A percentile compares a stretch with the other conserved stretches of the same genome.
Conservation (phyloP, 2,888 invertebrate species). For the Osedax fenrisi region DNA sequence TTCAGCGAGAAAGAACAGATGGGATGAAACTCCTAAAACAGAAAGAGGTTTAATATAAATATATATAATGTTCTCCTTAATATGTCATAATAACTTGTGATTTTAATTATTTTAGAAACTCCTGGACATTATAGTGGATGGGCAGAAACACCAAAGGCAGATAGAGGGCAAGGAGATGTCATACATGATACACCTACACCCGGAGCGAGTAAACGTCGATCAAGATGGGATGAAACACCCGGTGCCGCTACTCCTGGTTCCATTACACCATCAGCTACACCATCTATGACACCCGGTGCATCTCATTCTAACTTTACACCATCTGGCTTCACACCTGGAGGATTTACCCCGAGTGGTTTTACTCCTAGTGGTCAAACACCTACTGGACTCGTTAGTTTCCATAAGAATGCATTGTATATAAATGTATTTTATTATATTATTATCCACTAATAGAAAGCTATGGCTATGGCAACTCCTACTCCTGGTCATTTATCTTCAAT, state of each 20-base stretch:
- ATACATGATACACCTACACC: constrained; percentile 85
- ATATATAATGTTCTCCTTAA: background rate
- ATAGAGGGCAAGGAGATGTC: constrained; percentile 56
- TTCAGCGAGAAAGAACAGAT: constrained; percentile 72
- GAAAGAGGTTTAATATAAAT: constrained; percentile 63
- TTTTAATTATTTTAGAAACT: constrained; percentile 60
- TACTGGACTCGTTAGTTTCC: constrained; percentile 29
- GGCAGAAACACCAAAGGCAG: constrained; percentile 96
- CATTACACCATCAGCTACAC: constrained; percentile 55
- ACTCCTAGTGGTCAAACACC: constrained; percentile 49
- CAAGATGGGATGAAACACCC: constrained; percentile 98
- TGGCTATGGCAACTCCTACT: constrained; percentile 95
- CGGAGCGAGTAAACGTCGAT: constrained; percentile 80
- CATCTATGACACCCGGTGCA: constrained; percentile 32
- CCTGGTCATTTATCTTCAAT: constrained; percentile 85
- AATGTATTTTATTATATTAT: constrained; percentile 31
- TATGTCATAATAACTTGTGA: background rate
- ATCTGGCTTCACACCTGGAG: constrained; percentile 40
- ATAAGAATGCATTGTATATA: constrained; percentile 40
- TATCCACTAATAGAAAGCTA: constrained; percentile 62
- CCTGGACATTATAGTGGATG: constrained; percentile 90
- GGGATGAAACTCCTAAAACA: constrained; percentile 98
- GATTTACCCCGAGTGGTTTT: constrained; percentile 45
- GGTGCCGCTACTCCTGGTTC: constrained; percentile 54
- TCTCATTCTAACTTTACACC: constrained; percentile 31